Evolutionary conservation across 2,797 vertebrate species (phyloP).

Genomic region (Heliangelus exortis): DNA sequence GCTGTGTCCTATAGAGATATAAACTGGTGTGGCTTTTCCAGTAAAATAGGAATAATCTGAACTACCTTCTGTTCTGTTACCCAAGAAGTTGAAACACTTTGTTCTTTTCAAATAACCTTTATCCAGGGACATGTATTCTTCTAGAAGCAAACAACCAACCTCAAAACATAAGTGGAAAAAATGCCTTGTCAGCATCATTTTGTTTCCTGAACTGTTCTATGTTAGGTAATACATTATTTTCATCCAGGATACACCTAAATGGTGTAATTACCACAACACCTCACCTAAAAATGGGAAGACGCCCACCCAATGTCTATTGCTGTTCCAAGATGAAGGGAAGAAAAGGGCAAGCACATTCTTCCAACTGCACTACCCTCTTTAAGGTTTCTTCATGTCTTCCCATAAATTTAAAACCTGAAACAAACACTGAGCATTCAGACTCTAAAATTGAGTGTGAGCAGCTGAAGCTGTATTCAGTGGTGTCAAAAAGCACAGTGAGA

Average conservation of each 20-base stretch:
- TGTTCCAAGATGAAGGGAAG: not conserved
- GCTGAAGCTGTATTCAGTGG: not conserved
- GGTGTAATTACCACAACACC: slow-evolving; percentile 4
- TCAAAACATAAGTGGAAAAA: slow-evolving; percentile 32
- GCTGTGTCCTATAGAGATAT: not conserved
- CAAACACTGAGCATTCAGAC: not conserved
- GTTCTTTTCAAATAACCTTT: slow-evolving; percentile 25
- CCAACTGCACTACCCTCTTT: not conserved
- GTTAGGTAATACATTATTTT: slow-evolving; percentile 9
- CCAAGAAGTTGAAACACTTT: not conserved
- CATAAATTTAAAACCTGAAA: not conserved
- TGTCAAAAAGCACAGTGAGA: not conserved
- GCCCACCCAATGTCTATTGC: not conserved
- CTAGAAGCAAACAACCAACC: slow-evolving; percentile 29
- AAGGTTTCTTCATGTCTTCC: not conserved
- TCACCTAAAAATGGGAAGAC: slow-evolving; percentile 30
- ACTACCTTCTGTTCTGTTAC: slow-evolving; percentile 1
- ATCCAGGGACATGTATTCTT: not conserved
- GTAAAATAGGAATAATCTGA: slow-evolving; percentile 1
- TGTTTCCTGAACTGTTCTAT: slow-evolving; percentile 51
- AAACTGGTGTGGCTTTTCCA: not conserved
- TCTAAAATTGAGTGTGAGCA: not conserved
- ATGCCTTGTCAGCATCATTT: slow-evolving; percentile 28
- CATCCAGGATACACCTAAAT: slow-evolving; percentile 21
- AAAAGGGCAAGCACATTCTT: not conserved